Percentiles rank a stretch among this genome's conserved stretches.
Conservation (phyloP, 2,888 invertebrate species). For the Ichneumoninae sp. region DNA sequence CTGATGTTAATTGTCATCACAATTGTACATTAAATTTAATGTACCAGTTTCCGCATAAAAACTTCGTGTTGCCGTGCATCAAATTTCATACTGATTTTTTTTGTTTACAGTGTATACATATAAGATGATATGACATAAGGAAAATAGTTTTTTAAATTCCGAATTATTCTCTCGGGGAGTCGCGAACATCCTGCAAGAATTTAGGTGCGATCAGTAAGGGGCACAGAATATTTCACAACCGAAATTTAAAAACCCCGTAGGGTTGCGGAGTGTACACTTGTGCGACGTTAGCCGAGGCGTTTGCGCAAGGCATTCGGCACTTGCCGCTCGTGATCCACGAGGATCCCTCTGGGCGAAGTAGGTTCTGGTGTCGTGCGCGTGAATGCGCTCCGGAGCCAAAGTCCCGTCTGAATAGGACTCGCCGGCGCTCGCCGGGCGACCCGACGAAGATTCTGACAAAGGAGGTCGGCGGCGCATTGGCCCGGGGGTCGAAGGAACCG, state of each 20-base stretch:
- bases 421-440: constrained; percentile 12
- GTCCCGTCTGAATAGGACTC: constrained; percentile 48
- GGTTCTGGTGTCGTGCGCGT: constrained; percentile 68
- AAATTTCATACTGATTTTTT: too few species aligned
- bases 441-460: constrained; percentile 66
- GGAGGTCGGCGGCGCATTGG: constrained; percentile 72
- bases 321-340: constrained; percentile 73
- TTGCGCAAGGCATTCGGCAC: constrained; percentile 83
- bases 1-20: background rate
- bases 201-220: background rate
- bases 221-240: background rate
- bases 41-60: too few species aligned
- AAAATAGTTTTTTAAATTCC: background rate
- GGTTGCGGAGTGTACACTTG: constrained; percentile 75
- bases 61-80: too few species aligned
- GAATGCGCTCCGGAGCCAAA: constrained; percentile 75
- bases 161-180: background rate
- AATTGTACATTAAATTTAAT: too few species aligned
- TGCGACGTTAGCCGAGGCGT: constrained; percentile 70
- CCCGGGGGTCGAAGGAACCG: constrained; percentile 80
- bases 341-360: constrained; percentile 45
- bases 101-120: too few species aligned
- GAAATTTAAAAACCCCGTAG: constrained; percentile 28
- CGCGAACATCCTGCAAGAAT: background rate
- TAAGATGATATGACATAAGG: background rate